Evolutionary conservation across 2,113 vertebrate genomes (phyloP), one percentile per base, ranked within the genome.

Genomic region (Corynorhinus townsendii): DNA sequence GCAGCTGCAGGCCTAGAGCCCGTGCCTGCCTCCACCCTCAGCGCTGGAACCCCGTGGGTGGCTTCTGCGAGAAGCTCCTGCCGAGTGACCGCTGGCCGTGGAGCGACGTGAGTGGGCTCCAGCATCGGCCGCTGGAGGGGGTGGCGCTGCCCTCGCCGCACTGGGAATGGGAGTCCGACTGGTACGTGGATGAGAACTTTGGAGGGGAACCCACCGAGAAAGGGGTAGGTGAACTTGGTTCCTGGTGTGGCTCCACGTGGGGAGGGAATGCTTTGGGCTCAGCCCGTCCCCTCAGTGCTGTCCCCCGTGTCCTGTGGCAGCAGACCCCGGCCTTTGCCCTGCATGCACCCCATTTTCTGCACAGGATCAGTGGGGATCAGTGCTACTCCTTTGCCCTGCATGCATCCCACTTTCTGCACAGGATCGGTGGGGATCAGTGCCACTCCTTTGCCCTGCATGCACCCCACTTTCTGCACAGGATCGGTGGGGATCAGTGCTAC

Each of bases 141-240:
- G 99, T 99, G 96, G 97, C 69, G 15, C 98, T 99, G 86, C 99
- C 99, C 24, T 99, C 99, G 0, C 97, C 97, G 26, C 99, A 99
- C 98, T 99, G 99, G 99, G 99, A 99, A 96, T 99, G 99, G 99
- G 99, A 99, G 91, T 99, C 98, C 1, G 99, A 99, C 98, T 99
- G 99, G 99, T 98, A 99, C 66, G 98, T 99, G 97, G 99, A 99
- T 97, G 99, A 99, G 97, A 99, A 99, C 98, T 99, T 99, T 96
- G 99, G 99, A 97, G 99, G 99, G 92, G 99, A 99, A 73, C 99
- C 99, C 98, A 99, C 99, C 56, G 99, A 99, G 96, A 99, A 99
- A 98, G 99, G 97, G 98, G 99, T 99, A 98, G 99, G 99, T 98
- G 96, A 97, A 98, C 86, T 52, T 52, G 84, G 94, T 81, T 72